Percentiles rank a stretch among this genome's conserved stretches.
Evolutionary conservation across 2,797 vertebrate genomes (phyloP).

Genomic region (Eulemur rubriventer): DNA sequence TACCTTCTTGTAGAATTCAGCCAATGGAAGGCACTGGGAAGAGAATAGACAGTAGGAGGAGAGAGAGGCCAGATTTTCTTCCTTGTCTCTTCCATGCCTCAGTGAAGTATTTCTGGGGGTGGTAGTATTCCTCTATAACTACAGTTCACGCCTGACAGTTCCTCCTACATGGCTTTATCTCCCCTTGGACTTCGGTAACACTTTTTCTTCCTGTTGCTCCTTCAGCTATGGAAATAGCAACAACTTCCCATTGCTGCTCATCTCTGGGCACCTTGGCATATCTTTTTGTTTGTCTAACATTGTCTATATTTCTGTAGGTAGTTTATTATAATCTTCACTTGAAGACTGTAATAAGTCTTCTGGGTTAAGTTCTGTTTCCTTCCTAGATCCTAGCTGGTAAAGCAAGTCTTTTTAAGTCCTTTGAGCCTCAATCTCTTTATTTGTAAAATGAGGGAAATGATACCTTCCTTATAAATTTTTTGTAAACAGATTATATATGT

Average conservation of each 20-base stretch:
- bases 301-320: neutral
- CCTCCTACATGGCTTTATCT: neutral
- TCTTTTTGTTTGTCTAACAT: neutral
- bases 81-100: neutral
- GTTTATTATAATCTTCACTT: neutral
- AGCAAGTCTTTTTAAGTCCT: neutral
- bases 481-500: neutral
- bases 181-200: neutral
- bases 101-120: neutral
- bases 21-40: neutral
- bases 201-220: neutral
- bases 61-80: neutral
- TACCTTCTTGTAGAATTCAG: neutral
- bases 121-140: neutral
- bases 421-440: neutral
- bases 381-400: neutral
- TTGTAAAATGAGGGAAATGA: neutral
- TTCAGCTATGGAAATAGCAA: neutral
- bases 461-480: neutral
- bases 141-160: neutral
- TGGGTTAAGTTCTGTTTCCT: constrained; percentile 10
- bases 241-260: neutral
- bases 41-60: neutral
- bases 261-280: neutral
- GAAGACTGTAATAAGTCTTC: neutral